Base-by-base conservation (phyloP, 2,888 invertebrate species). In the Nemurella pictetii region DNA sequence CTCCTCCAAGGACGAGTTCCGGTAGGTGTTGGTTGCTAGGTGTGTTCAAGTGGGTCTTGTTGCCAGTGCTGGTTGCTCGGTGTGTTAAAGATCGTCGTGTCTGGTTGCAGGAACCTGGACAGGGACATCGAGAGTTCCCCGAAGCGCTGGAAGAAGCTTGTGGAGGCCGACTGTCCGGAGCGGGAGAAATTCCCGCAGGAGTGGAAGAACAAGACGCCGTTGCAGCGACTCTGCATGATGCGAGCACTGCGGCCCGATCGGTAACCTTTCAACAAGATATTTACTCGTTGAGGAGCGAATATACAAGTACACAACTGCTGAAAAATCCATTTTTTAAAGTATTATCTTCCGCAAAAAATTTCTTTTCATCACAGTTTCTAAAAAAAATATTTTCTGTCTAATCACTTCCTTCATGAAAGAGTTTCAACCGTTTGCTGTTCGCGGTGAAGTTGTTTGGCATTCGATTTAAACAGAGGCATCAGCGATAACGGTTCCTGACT, bases 121-220 rank as follows among this genome's bases (percentile, higher is more conserved):
- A 93, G 98, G 86, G 98, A 99, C 89, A 98, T 99, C 88, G 98
- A 99, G 91, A 97, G 96, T 2, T 97, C 98, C 0, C 95, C 97
- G n/a, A 99, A 98, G 89, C 93, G 98, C 85, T 99, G 99, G 99
- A 98, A 98, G 90, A 98, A 98, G 91, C 94, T 98, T 88, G 96
- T 98, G 0, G 99, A 99, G 91, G 95, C 96, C 88, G 98, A 99
- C 89, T 95, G 96, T 88, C 98, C 99, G 0, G 99, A 99, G 90
- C 94, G 96, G 87, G 98, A 99, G 89, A 98, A 98, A 90, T 97
- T 99, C 90, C 99, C 99, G 0, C 98, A 98, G 90, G 99, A 99
- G 91, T 99, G 98, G 98, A 99, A 99, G 90, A 98, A 96, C 89
- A 98, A 98, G 92, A 95, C 96, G 0, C 95, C 97, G 0, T 91